Conservation (phyloP, 2,888 invertebrate species). For the Idaea biselata region DNA sequence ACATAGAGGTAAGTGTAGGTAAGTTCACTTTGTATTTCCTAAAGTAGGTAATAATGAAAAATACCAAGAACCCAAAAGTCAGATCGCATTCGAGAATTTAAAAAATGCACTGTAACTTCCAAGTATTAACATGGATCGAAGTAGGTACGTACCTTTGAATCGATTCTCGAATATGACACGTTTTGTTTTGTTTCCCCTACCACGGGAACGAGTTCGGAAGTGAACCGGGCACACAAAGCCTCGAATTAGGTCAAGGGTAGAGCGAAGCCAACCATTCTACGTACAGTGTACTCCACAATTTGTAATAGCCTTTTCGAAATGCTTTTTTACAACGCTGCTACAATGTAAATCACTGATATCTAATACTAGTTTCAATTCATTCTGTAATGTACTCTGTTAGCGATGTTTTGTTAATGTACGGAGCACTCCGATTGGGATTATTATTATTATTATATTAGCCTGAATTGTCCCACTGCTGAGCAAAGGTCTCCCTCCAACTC, state of each 20-base stretch:
- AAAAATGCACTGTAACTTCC: too few species aligned
- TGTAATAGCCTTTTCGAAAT: slow-evolving; percentile 5
- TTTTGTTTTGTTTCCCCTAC: slow-evolving; percentile 12
- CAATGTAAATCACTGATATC: slow-evolving; percentile 7
- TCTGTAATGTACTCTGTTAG: too few species aligned
- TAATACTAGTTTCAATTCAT: not conserved
- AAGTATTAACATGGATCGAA: too few species aligned
- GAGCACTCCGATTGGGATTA: too few species aligned
- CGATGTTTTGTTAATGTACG: too few species aligned
- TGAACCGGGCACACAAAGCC: slow-evolving; percentile 26
- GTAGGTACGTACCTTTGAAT: not conserved
- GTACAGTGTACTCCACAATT: slow-evolving; percentile 13
- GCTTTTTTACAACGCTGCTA: not conserved
- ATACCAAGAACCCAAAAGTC: not conserved
- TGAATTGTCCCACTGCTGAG: too few species aligned
- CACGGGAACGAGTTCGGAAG: slow-evolving; percentile 8
- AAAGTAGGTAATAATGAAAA: too few species aligned
- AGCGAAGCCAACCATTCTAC: slow-evolving; percentile 29
- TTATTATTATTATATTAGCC: too few species aligned
- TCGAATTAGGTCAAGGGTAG: slow-evolving; percentile 54
- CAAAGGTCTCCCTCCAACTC: too few species aligned
- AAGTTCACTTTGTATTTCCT: too few species aligned
- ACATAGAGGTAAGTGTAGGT: too few species aligned
- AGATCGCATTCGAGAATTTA: too few species aligned
- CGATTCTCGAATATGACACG: slow-evolving; percentile 8